These are phyloP conservation scores for Oreocharis arfaki DNA, from an alignment of 2,113 vertebrate genomes.

Conservation along the genomic window DNA sequence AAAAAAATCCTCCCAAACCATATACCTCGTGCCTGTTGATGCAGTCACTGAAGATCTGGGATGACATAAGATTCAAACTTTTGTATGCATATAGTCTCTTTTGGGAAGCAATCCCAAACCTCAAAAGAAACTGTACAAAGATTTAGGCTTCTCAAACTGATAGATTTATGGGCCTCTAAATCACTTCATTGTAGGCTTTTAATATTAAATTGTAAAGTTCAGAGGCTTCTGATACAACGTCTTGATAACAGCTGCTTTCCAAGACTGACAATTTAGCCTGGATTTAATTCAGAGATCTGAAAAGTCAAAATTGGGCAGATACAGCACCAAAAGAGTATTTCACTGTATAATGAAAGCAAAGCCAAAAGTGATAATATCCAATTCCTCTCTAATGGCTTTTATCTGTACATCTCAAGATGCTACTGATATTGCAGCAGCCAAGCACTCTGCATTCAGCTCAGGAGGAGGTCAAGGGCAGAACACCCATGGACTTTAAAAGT, in stretches of 20 bases:
- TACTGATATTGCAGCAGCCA: neutral
- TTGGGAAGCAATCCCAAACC: neutral
- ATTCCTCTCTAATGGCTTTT: neutral
- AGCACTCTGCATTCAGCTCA: neutral
- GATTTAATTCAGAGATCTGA: neutral
- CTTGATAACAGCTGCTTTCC: neutral
- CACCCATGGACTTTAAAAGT: constrained; percentile 4
- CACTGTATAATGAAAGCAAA: neutral
- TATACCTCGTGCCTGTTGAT: accelerated
- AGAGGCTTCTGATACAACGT: neutral
- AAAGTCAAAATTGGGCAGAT: neutral
- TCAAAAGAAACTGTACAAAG: neutral
- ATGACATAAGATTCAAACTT: neutral
- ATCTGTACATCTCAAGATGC: neutral
- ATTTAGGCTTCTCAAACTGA: neutral
- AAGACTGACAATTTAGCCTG: neutral
- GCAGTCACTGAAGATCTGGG: neutral
- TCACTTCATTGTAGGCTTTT: neutral
- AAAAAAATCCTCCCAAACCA: neutral
- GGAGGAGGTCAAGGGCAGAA: constrained; percentile 30
- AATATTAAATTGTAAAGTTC: neutral
- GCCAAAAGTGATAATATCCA: neutral
- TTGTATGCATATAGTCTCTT: neutral
- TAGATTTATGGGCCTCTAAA: neutral
- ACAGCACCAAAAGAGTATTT: neutral